Evolutionary conservation across 2,797 vertebrate species (phyloP).

Genomic region (Dendrocincla tyrannina): DNA sequence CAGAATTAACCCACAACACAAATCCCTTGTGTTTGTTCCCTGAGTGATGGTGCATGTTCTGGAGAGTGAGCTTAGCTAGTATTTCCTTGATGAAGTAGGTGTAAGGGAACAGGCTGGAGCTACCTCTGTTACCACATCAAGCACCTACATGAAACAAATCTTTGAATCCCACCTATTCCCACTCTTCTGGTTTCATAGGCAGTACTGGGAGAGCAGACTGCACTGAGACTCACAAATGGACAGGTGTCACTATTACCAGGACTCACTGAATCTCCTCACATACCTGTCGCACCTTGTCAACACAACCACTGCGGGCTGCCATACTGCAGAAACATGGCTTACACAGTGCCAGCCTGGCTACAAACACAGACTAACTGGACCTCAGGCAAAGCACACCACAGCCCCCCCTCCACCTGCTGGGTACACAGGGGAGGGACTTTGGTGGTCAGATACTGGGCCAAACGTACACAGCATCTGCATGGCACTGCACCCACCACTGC

Average conservation of each 20-base stretch:
- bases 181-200: neutral
- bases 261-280: neutral
- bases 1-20: conserved; percentile 25
- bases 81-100: neutral
- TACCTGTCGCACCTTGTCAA: neutral
- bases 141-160: neutral
- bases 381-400: neutral
- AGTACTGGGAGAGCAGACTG: neutral
- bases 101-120: neutral
- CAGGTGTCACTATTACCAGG: neutral
- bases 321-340: neutral
- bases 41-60: neutral
- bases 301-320: neutral
- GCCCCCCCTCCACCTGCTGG: neutral
- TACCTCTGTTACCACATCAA: neutral
- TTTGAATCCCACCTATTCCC: neutral
- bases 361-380: neutral
- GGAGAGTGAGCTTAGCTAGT: neutral
- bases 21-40: conserved; percentile 29
- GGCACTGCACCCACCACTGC: neutral
- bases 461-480: neutral
- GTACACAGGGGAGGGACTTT: neutral
- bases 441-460: neutral
- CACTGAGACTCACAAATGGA: neutral
- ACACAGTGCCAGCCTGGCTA: neutral